Base-by-base conservation (phyloP, 2,888 invertebrate genomes). In the Andrena fulva region DNA sequence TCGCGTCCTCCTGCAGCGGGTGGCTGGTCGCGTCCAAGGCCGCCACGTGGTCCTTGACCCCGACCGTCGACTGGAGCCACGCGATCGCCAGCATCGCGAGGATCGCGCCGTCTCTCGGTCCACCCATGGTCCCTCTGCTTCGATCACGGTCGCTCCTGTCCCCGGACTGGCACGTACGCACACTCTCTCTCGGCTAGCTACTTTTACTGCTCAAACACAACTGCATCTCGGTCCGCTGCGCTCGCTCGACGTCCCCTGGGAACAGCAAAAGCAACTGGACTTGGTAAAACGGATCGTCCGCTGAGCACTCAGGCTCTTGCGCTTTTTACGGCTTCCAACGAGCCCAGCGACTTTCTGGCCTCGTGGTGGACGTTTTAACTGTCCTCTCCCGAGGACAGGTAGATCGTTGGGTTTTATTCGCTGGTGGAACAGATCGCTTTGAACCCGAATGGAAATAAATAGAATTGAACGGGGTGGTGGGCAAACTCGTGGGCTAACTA, bases 1-100 rank as follows among this genome's bases (percentile, higher is more conserved):
- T 59, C 2, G 79, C 80, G 33, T 71, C 76, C n/a, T 78, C 86
- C 24, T 59, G 52, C 8, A 6, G 52, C 50, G 80, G 60, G 33
- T 74, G 64, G 56, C 60, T 75, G 62, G 89, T 87, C 71, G 81
- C 88, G 72, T 91, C 89, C 73, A 86, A 70, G 81, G 85, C 73
- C 80, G 77, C 86, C 84, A 82, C 85, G 71, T 80, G 87, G 86
- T 87, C 89, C 89, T 91, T 88, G 89, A 88, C 81, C 78, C 85
- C 89, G 69, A 68, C 71, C 70, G 77, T 85, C 78, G 69, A 63
- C 27, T 64, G 68, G 7, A 87, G 78, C 80, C 86, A 90, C 80
- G 88, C 86, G 80, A 91, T 77, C 82, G 84, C 85, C 82, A 91
- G n/a, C 72, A 91, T 84, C 80, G 84, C 85, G 79, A 90, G 42